Conservation (phyloP, 1,140 invertebrate genomes). For the Thrips palmi region DNA sequence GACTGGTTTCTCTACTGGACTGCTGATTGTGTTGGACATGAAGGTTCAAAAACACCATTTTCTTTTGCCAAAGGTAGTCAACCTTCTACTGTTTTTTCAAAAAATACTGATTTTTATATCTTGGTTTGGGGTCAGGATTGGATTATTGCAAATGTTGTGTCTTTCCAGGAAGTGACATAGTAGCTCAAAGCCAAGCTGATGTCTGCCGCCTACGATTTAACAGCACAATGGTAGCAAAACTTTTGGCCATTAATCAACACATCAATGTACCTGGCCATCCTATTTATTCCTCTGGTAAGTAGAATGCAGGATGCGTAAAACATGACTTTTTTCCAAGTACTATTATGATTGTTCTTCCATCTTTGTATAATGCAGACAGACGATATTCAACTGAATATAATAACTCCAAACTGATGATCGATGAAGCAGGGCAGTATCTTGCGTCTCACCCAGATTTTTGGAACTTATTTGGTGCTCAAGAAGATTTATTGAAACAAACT, state of each 20-base stretch:
- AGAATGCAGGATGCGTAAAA: constrained; percentile 23
- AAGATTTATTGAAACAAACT: too few relatives aligned
- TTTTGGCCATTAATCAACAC: constrained; percentile 49
- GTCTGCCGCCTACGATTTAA: constrained; percentile 56
- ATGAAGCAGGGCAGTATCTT: constrained; percentile 14
- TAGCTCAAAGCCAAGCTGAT: constrained; percentile 43
- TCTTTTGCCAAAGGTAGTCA: constrained; percentile 24
- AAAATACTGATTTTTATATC: neutral
- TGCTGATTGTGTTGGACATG: constrained; percentile 37
- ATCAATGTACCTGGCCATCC: constrained; percentile 45
- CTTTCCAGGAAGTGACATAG: constrained; percentile 35
- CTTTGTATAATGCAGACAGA: constrained; percentile 1
- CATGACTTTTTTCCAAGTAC: constrained; percentile 22
- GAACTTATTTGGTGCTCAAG: too few relatives aligned
- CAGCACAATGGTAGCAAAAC: constrained; percentile 36
- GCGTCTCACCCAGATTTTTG: constrained; percentile 12
- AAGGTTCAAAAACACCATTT: constrained; percentile 24
- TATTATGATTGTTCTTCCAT: neutral
- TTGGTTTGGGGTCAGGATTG: neutral
- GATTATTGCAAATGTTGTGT: constrained; percentile 21
- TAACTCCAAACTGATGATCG: constrained; percentile 21
- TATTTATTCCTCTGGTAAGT: constrained; percentile 43
- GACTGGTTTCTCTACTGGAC: constrained; percentile 61
- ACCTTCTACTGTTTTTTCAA: constrained; percentile 2
- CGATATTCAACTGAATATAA: constrained; percentile 27